phyloP scores from a whole-genome alignment of 2,797 vertebrate genomes.

The Enoplosus armatus region DNA sequence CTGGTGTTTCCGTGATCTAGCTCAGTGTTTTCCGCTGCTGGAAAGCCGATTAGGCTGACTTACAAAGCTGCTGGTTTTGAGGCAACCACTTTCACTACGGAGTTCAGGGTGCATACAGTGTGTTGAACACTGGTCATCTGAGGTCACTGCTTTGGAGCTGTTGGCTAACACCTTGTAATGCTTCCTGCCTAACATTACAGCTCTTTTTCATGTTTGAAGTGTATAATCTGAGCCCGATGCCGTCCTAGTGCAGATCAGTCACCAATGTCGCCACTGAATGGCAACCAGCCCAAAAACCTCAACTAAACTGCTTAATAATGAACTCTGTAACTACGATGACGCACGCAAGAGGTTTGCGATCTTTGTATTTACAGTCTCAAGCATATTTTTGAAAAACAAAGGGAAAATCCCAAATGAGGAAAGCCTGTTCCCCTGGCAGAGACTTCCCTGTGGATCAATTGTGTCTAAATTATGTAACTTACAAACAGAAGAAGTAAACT shows the following conservation, averaged over 20 bases:
- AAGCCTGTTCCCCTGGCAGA: constrained; percentile 17
- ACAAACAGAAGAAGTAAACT: neutral
- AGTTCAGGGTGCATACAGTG: constrained; percentile 9
- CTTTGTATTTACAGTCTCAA: constrained; percentile 15
- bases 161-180: constrained; percentile 44
- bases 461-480: neutral
- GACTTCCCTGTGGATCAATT: neutral
- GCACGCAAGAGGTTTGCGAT: constrained; percentile 32
- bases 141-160: constrained; percentile 25
- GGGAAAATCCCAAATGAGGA: neutral
- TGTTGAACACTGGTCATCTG: constrained; percentile 37
- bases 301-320: constrained; percentile 69
- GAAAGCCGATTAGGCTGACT: constrained; percentile 50
- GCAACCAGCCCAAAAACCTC: constrained; percentile 40
- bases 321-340: constrained; percentile 54
- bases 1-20: constrained; percentile 13
- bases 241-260: constrained; percentile 51
- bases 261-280: constrained; percentile 55
- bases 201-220: constrained; percentile 51
- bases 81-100: constrained; percentile 12
- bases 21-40: constrained; percentile 31
- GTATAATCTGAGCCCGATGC: constrained; percentile 53
- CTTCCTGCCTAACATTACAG: constrained; percentile 55
- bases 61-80: constrained; percentile 34
- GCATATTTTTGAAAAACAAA: constrained; percentile 35